Base-by-base conservation (phyloP, 2,113 vertebrate species). In the Chloebia gouldiae region DNA sequence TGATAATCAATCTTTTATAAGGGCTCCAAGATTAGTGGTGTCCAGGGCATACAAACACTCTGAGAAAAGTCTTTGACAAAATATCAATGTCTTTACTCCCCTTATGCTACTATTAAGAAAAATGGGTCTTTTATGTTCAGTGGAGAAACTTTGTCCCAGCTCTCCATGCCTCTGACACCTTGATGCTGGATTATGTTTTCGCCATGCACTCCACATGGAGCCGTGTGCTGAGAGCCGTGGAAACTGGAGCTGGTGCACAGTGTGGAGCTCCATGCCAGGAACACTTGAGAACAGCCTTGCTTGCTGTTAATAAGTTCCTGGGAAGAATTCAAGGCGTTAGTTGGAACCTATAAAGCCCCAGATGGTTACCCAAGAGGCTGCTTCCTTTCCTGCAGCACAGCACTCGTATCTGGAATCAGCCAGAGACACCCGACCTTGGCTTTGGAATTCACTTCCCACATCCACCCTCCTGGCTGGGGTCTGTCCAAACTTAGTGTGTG, bases 301-400 rank as follows among this genome's bases (percentile, higher is more conserved):
- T 68, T n/a, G 17, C 40, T 63, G 70, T 87, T 92, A 94, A 60
- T 64, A 90, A 65, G 69, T 20, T 97, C 76, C 63, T 95, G 76
- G 72, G 87, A 61, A 94, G 90, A 93, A 93, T 86, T 93, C 44
- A 77, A 66, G 73, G 90, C 91, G 95, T 95, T 88, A 47, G 63
- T 49, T 89, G 63, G 83, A 93, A 76, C 30, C 35, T 88, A 66
- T 78, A 96, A 94, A 95, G 51, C 56, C 75, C 64, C 53, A 69
- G 47, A 69, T 61, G 40, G 85, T 82, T 89, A 80, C 81, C 47
- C 73, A 76, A 66, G 94, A 87, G 94, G 60, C 86, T 60, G 39
- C 63, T 92, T 92, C 51, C 63, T 47, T 86, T 88, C 68, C 47
- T 81, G 83, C 59, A 78, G 56, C 5, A 0, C 65, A 31, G 71